Evolutionary conservation across 2,113 vertebrate species (phyloP), one percentile per base, ranked within the genome.

Genomic region (Pteruthius melanotis): DNA sequence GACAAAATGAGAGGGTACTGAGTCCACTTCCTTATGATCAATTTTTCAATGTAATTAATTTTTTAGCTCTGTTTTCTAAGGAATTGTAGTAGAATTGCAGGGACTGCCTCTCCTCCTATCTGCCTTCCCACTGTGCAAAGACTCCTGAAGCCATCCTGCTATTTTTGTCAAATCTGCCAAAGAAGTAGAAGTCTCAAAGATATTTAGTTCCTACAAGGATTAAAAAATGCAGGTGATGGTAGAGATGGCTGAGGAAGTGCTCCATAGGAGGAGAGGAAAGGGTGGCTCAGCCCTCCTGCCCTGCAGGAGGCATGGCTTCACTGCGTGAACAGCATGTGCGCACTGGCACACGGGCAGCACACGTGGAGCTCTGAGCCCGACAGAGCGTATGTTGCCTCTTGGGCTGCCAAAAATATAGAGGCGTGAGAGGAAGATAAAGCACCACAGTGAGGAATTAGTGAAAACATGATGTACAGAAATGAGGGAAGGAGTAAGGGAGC

Each of bases 401-500:
- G 19, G 85, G 52, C 89, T 93, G 95, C 89, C 95, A 92, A 75
- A 92, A 84, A 78, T 54, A 50, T 3, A 66, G 42, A 81, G 59
- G 45, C 42, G 24, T 27, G 30, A 87, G 65, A 82, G 44, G 37
- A 78, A 87, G 68, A 84, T 60, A 82, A 90, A 90, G 91, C 54
- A 63, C 21, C 6, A 8, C 68, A 44, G 56, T 19, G 33, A 89
- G 56, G 72, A 90, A 75, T 63, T 49, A 66, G 50, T 50, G 68
- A 66, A 92, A 86, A 83, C 28, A 42, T 5, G 9, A n/a, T 45
- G 26, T 39, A 42, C 30, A 81, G 52, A 93, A 64, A 30, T 1
- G 5, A 28, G 47, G 35, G 13, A 74, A 44, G 65, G 52, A 31
- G 18, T 39, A 45, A 89, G 28, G 30, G 45, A 83, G 26, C 28